Evolutionary conservation across 1,140 invertebrate species (phyloP).

Genomic region (Periplaneta americana): DNA sequence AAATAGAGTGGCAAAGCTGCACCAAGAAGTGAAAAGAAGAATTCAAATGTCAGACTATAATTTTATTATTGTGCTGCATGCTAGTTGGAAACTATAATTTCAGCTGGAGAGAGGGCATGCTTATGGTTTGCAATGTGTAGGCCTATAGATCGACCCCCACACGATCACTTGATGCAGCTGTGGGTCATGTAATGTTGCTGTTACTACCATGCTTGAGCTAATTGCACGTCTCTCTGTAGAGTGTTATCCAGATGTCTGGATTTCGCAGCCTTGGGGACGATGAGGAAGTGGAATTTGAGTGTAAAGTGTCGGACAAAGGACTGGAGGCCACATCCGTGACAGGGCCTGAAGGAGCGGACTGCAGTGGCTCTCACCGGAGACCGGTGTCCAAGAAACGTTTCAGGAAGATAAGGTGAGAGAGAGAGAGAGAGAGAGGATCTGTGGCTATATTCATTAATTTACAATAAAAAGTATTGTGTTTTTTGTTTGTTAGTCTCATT

Average conservation of each 20-base stretch:
- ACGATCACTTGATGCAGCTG: background rate
- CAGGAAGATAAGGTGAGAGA: slow-evolving; percentile 74
- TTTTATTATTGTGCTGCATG: no score
- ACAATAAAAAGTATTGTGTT: no score
- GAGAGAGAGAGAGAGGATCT: no score
- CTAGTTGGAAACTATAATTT: no score
- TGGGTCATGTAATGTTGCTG: no score
- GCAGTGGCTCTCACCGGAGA: slow-evolving; percentile 70
- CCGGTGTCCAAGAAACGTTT: slow-evolving; percentile 71
- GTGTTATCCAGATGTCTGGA: slow-evolving; percentile 81
- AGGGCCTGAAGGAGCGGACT: slow-evolving; percentile 66
- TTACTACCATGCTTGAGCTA: background rate
- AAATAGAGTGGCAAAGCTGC: no score
- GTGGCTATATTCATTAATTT: no score
- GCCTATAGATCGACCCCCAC: background rate
- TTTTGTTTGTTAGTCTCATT: no score
- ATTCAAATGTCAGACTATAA: no score
- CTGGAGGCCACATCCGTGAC: slow-evolving; percentile 78
- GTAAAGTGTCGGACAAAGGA: slow-evolving; percentile 75
- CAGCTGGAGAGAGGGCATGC: no score
- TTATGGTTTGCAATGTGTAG: background rate
- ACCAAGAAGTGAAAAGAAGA: no score
- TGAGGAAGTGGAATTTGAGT: slow-evolving; percentile 82
- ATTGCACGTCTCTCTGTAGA: slow-evolving; percentile 48
- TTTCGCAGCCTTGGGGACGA: slow-evolving; percentile 83